Percentiles rank a stretch among this genome's conserved stretches.
Conservation (phyloP, 2,888 invertebrate species). For the Sinohyriopsis cumingii region DNA sequence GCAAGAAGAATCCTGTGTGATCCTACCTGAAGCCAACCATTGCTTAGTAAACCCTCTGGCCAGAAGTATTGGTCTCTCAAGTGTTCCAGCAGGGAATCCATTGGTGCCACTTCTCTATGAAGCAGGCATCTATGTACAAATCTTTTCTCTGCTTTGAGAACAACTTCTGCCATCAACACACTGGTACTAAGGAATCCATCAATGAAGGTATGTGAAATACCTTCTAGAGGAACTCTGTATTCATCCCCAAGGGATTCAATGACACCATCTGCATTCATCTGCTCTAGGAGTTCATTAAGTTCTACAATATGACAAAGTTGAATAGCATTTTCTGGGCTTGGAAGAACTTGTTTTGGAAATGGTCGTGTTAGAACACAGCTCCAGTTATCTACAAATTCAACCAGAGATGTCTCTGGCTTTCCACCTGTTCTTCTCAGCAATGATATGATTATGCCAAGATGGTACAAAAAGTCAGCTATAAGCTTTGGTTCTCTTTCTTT, state of each 20-base stretch:
- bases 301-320: constrained; percentile 38
- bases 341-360: constrained; percentile 27
- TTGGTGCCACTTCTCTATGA: constrained; percentile 15
- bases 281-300: constrained; percentile 36
- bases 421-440: constrained; percentile 39
- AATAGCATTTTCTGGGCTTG: constrained; percentile 28
- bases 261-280: constrained; percentile 31
- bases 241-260: constrained; percentile 31
- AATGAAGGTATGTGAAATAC: constrained; percentile 15
- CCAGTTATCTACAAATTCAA: constrained; percentile 34
- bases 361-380: constrained; percentile 16
- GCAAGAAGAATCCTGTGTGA: too few relatives aligned
- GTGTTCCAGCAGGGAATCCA: constrained; percentile 22
- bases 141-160: constrained; percentile 26
- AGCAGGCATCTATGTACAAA: constrained; percentile 40
- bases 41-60: constrained; percentile 12
- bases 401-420: constrained; percentile 22
- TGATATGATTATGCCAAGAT: constrained; percentile 37
- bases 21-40: too few relatives aligned
- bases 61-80: constrained; percentile 37
- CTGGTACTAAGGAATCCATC: constrained; percentile 6
- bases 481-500: constrained; percentile 18
- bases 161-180: constrained; percentile 13
- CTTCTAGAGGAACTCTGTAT: constrained; percentile 19
- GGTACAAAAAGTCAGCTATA: constrained; percentile 25